Evolutionary conservation across 2,888 invertebrate species (phyloP).

Genomic region (Campoplex capitator): DNA sequence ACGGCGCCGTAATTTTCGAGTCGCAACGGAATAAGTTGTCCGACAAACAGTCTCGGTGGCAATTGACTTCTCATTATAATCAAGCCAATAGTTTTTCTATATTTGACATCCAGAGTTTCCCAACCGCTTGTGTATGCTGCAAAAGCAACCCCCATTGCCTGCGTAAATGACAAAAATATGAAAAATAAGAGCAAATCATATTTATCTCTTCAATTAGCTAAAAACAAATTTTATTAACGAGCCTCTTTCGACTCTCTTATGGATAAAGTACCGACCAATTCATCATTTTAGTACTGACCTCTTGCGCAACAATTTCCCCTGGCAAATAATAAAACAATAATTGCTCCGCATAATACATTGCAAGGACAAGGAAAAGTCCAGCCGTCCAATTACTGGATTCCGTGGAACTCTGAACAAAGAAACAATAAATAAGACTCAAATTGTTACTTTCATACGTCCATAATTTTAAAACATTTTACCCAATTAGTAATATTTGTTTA

Average conservation of each 20-base stretch:
- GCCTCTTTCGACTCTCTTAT: not conserved
- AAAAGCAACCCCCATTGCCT: constrained; percentile 61
- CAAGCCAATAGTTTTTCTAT: constrained; percentile 62
- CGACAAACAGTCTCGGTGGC: constrained; percentile 61
- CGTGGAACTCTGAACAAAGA: constrained; percentile 38
- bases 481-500: too few relatives aligned
- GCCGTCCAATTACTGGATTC: constrained; percentile 45
- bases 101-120: constrained; percentile 56
- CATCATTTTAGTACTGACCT: constrained; percentile 48
- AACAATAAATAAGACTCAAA: not conserved
- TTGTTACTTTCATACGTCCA: not conserved
- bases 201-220: not conserved
- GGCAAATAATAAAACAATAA: constrained; percentile 70
- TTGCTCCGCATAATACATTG: constrained; percentile 68
- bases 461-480: not conserved
- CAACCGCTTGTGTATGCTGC: constrained; percentile 67
- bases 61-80: constrained; percentile 66
- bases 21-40: constrained; percentile 62
- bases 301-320: constrained; percentile 63
- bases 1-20: constrained; percentile 69
- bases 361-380: constrained; percentile 63
- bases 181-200: not conserved
- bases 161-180: not conserved
- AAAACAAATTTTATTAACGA: not conserved
- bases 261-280: not conserved